Conservation (phyloP, 1,140 invertebrate genomes). For the Hypothenemus hampei region DNA sequence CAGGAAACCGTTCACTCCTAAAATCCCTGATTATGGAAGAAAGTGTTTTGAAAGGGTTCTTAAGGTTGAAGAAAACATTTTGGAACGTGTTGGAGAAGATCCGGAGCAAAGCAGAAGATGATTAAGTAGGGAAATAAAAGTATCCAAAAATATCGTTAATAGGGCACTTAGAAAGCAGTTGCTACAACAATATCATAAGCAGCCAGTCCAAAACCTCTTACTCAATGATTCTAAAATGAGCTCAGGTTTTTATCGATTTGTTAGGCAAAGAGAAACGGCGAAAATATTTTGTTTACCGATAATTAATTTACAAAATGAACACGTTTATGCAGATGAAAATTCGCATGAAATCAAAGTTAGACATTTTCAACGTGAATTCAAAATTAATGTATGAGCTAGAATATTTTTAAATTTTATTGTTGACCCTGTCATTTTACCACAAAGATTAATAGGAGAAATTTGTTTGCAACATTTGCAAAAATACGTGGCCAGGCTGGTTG, state of each 20-base stretch:
- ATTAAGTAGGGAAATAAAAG: not conserved
- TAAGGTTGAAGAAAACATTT: conserved; percentile 10
- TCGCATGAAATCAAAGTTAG: not conserved
- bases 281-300: not conserved
- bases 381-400: not conserved
- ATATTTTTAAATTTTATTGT: not conserved
- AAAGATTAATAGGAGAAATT: not conserved
- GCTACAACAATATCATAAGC: conserved; percentile 10
- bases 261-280: not conserved
- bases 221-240: not conserved
- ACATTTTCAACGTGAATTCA: not conserved
- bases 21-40: not conserved
- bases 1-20: not conserved
- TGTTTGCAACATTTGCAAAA: not conserved
- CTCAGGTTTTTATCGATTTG: not conserved
- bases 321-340: not conserved
- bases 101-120: not conserved
- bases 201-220: conserved; percentile 1
- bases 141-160: conserved; percentile 7
- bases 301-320: not conserved
- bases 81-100: conserved; percentile 3
- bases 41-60: conserved; percentile 5
- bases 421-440: not conserved
- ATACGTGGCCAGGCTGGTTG: not conserved
- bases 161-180: not conserved